Evolutionary conservation across 1,140 invertebrate species (phyloP), one percentile per base, ranked within the genome.

Genomic region (Sinella curviseta): DNA sequence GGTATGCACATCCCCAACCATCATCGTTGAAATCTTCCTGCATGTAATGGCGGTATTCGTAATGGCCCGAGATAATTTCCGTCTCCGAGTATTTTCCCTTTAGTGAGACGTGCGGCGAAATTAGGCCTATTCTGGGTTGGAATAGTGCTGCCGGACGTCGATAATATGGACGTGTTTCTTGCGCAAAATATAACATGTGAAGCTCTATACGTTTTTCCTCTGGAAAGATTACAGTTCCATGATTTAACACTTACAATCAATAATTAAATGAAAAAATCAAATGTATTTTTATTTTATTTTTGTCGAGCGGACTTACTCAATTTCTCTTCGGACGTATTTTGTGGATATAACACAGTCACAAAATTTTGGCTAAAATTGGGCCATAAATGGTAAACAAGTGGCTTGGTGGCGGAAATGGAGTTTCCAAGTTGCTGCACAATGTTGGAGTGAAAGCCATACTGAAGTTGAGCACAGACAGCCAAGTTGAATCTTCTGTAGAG

Each of bases 1-100:
- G 90, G 85, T 99, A 99, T 0, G 98, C 98, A 90, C 98, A 99
- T 20, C 98, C 98, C 98, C 98, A 99, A 33, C 97, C 97, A 87
- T 94, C 93, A 86, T 99, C 98, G 87, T 99, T 93, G 85, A 97
- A 92, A 83, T 91, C 89, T 85, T 99, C 93, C 89, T 99, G 97
- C 92, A 96, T 94, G 85, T 99, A 99, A 87, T 99, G 98, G 87
- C 97, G 92, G 88, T 99, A 99, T 0, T 91, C 89, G 87, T 99
- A 99, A 76, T 91, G 90, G 1, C 98, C 97, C 80, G 92, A 88
- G 1, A 99, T 95, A 34, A 94, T 78, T 77, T 89, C 89, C 26
- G 90, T 83, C 82, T 89, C 88, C 24, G 90, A 90, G 82, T 86
- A 88, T 85, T 85, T 85, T 14, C 87, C 88, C 84, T 34, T 80